These are phyloP conservation scores for Drosophila melanica DNA, from an alignment of 1,140 invertebrate genomes.

Conservation along the genomic window DNA sequence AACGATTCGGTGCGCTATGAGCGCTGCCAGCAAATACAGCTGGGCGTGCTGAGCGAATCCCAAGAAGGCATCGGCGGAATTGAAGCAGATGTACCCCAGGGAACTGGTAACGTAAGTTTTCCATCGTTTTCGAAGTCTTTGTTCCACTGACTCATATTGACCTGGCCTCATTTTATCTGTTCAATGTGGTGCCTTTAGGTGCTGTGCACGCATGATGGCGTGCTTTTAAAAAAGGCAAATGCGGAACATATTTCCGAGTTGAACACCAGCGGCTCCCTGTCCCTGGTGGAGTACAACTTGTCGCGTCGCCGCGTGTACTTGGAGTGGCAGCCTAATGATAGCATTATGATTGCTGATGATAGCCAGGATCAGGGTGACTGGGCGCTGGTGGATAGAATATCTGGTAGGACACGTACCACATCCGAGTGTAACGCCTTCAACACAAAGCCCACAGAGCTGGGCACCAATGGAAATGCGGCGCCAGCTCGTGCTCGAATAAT, in stretches of 20 bases:
- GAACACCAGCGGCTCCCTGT: conserved; percentile 87
- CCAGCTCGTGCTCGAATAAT: conserved; percentile 86
- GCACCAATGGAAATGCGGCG: conserved; percentile 27
- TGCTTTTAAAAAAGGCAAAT: conserved; percentile 86
- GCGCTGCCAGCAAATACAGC: conserved; percentile 68
- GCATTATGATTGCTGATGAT: conserved; percentile 89
- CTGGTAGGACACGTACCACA: conserved; percentile 84
- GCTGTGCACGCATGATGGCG: conserved; percentile 87
- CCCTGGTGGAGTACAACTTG: conserved; percentile 85
- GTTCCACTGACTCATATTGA: conserved; percentile 61
- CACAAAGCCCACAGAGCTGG: conserved; percentile 59
- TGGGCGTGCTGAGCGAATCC: conserved; percentile 60
- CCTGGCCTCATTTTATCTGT: conserved; percentile 7
- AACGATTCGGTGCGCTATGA: conserved; percentile 77
- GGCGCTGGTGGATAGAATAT: conserved; percentile 91
- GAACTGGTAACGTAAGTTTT: conserved; percentile 66
- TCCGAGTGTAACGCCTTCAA: conserved; percentile 84
- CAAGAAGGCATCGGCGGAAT: conserved; percentile 34
- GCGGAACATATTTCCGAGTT: conserved; percentile 86
- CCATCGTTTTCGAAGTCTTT: conserved; percentile 24
- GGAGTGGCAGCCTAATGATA: conserved; percentile 92
- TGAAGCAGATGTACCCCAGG: conserved; percentile 49
- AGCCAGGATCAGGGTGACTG: conserved; percentile 90
- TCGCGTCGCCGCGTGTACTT: conserved; percentile 85
- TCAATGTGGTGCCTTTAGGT: conserved; percentile 76